Conservation (phyloP, 2,797 vertebrate species). For the Cygnus olor region DNA sequence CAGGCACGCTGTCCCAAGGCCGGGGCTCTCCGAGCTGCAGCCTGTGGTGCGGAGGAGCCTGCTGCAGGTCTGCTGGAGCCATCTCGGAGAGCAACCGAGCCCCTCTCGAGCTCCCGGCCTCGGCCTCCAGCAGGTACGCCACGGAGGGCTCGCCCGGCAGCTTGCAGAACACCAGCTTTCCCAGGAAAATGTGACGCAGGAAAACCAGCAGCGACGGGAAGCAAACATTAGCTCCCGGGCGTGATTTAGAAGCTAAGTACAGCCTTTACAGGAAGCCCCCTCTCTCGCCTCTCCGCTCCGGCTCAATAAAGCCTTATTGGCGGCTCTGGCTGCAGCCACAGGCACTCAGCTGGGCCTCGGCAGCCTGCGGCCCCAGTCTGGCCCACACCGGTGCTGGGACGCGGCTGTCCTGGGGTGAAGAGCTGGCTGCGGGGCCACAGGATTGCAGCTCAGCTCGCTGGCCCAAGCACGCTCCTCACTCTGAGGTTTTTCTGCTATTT, state of each 20-base stretch:
- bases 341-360: not conserved
- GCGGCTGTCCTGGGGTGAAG: not conserved
- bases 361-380: rapidly evolving
- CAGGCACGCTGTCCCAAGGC: not conserved
- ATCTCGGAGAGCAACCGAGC: rapidly evolving
- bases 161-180: not conserved
- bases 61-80: not conserved
- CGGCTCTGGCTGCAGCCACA: not conserved
- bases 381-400: not conserved
- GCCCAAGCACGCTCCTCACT: not conserved
- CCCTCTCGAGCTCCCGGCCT: not conserved
- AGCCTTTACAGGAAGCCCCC: not conserved
- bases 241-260: not conserved
- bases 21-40: not conserved
- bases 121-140: not conserved
- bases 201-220: not conserved
- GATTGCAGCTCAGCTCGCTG: not conserved
- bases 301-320: not conserved
- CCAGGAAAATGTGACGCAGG: not conserved
- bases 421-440: not conserved
- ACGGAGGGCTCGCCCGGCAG: not conserved
- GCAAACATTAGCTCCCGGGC: not conserved
- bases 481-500: not conserved
- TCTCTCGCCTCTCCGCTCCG: not conserved
- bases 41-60: not conserved